Base-by-base conservation (phyloP, 1,140 invertebrate genomes). In the Drosophila funebris region DNA sequence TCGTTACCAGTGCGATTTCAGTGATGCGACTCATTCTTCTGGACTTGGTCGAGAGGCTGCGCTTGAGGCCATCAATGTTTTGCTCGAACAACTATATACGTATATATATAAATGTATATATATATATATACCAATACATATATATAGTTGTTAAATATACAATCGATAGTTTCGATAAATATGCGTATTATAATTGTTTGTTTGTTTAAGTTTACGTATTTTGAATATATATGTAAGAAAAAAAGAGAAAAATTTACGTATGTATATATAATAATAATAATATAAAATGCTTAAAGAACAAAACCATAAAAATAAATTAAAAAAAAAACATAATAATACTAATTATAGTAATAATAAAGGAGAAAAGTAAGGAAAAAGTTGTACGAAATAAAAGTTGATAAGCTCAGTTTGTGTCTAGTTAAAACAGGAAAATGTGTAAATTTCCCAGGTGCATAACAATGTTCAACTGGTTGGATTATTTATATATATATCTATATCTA, bases 31-130 rank as follows among this genome's bases (percentile, higher is more conserved):
- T 96, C 92, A 96, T 95, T 93, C 94, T 94, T 89, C 95, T 93
- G 92, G 95, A 95, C 92, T 94, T 94, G 87, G 93, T 93, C 66
- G 95, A 95, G 70, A 96, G 93, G 82, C 94, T 95, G 92, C 94
- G 94, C 93, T 96, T 96, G 90, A 96, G 93, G 90, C 96, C 95
- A 90, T 94, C 94, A 92, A 97, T 96, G 92, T 97, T 96, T 94
- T 96, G 95, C 94, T 97, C 96, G 95, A 96, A 97, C 77, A 97
- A 93, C 95, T 52, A 31, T 18, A 22, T 96, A 94, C 92, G 31
- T 76, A n/a, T n/a, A n/a, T n/a, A n/a, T n/a, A n/a, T n/a, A n/a
- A n/a, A n/a, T n/a, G n/a, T n/a, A n/a, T 78, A 37, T 63, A 29
- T 20, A 43, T 16, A 37, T 7, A 31, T 18, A 44, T 31, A 8